phyloP scores from a whole-genome alignment of 2,888 invertebrate species.

The Rotaria sp. region DNA sequence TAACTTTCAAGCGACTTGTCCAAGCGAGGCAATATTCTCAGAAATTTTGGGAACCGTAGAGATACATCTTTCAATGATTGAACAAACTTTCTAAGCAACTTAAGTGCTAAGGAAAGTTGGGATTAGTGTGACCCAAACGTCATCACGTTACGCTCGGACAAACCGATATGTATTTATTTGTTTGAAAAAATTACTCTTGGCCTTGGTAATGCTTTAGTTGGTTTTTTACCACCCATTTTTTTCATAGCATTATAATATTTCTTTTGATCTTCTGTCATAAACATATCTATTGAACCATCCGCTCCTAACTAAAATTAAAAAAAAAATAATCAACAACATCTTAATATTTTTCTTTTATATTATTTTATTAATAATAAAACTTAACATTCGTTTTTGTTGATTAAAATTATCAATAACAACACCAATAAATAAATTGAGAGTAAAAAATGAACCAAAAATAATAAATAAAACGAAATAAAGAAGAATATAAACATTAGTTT shows the following conservation, averaged over 20 bases:
- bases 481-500: conserved; percentile 92
- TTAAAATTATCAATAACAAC: conserved; percentile 99
- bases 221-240: conserved; percentile 96
- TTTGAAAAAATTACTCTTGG: conserved; percentile 68
- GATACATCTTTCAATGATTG: too few species aligned
- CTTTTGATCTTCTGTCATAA: conserved; percentile 99
- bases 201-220: conserved; percentile 91
- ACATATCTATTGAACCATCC: conserved; percentile 95
- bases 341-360: too few species aligned
- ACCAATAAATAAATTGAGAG: conserved; percentile 97
- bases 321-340: conserved; percentile 39
- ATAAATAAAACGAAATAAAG: conserved; percentile 98
- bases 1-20: too few species aligned
- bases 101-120: too few species aligned
- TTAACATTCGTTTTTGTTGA: conserved; percentile 89
- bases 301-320: conserved; percentile 58
- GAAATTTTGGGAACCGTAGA: too few species aligned
- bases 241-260: conserved; percentile 99
- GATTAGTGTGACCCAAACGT: too few species aligned
- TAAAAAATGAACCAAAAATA: conserved; percentile 76
- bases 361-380: too few species aligned
- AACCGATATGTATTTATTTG: too few species aligned
- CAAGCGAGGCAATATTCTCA: too few species aligned
- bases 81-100: too few species aligned
- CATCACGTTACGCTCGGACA: too few species aligned